Evolutionary conservation across 2,888 invertebrate genomes (phyloP).

Genomic region (Plemyria rubiginata): DNA sequence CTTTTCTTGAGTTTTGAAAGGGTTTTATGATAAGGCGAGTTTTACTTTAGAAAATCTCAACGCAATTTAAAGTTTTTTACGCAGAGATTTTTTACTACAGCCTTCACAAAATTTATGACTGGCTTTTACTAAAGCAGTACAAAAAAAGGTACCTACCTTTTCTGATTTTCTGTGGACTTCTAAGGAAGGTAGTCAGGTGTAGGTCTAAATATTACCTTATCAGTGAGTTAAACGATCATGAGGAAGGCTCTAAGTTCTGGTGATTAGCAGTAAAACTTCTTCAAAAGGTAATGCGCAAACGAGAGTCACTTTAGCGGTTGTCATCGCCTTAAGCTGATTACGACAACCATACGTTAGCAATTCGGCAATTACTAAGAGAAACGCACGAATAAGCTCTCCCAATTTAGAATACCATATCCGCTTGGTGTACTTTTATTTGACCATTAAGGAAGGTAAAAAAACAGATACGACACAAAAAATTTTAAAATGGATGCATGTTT

Average conservation of each 20-base stretch:
- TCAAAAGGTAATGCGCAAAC: no score
- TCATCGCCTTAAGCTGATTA: no score
- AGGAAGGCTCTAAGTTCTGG: no score
- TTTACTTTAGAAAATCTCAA: conserved; percentile 15
- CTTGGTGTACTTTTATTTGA: conserved; percentile 6
- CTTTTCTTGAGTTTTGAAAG: conserved; percentile 11
- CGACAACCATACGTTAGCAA: background rate
- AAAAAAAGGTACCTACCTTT: no score
- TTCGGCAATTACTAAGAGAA: background rate
- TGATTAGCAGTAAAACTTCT: no score
- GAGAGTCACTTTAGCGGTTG: no score
- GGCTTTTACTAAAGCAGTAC: background rate
- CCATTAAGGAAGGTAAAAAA: conserved; percentile 11
- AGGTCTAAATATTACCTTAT: no score
- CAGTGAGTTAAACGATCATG: no score
- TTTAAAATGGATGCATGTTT: conserved; percentile 34
- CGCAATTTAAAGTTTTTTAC: conserved; percentile 17
- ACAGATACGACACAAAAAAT: conserved; percentile 3
- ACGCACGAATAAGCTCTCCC: background rate
- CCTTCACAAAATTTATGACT: background rate
- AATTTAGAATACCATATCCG: background rate
- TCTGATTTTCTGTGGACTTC: no score
- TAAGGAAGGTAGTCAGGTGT: no score
- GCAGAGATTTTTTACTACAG: conserved; percentile 3
- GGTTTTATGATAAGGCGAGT: conserved; percentile 13